A percentile compares a stretch with the other conserved stretches of the same genome.
phyloP scores from a whole-genome alignment of 92 coral and sea anemone genomes.

The Scolanthus callimorphus region DNA sequence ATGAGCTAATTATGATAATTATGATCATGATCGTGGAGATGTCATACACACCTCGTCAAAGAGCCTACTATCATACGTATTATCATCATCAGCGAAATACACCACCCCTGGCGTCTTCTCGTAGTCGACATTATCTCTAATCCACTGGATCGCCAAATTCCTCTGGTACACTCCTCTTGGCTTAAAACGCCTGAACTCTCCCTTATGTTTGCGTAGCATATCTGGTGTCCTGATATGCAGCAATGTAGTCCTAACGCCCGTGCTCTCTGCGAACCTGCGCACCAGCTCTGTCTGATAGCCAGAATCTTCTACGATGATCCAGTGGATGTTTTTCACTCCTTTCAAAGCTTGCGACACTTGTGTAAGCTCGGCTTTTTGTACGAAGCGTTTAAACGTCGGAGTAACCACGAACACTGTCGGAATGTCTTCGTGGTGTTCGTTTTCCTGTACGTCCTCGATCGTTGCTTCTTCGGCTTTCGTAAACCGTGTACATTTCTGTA shows the following conservation, averaged over 20 bases:
- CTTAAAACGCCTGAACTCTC: slow-evolving; percentile 61
- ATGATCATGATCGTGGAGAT: no score
- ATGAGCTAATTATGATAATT: no score
- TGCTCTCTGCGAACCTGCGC: slow-evolving; percentile 19
- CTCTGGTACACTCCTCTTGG: slow-evolving; percentile 92
- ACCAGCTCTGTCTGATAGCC: slow-evolving; percentile 51
- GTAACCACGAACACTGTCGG: slow-evolving; percentile 73
- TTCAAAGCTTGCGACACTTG: slow-evolving; percentile 68
- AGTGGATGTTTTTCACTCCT: slow-evolving; percentile 60
- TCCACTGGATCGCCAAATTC: slow-evolving; percentile 69
- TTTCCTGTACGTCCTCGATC: neutral
- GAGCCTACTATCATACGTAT: slow-evolving; percentile 67
- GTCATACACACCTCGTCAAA: slow-evolving; percentile 89
- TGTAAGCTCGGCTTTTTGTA: slow-evolving; percentile 87
- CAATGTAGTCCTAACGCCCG: slow-evolving; percentile 68
- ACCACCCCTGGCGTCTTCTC: slow-evolving; percentile 69
- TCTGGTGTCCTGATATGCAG: slow-evolving; percentile 73
- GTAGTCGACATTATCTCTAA: slow-evolving; percentile 57
- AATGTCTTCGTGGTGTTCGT: slow-evolving; percentile 1
- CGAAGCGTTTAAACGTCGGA: slow-evolving; percentile 75
- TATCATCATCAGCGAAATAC: slow-evolving; percentile 93
- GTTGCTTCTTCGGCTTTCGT: neutral
- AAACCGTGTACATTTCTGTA: slow-evolving; percentile 1
- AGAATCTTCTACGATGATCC: slow-evolving; percentile 91
- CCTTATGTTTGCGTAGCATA: slow-evolving; percentile 41